phyloP scores from a whole-genome alignment of 2,888 invertebrate genomes.

The Dolichomitus sp. region DNA sequence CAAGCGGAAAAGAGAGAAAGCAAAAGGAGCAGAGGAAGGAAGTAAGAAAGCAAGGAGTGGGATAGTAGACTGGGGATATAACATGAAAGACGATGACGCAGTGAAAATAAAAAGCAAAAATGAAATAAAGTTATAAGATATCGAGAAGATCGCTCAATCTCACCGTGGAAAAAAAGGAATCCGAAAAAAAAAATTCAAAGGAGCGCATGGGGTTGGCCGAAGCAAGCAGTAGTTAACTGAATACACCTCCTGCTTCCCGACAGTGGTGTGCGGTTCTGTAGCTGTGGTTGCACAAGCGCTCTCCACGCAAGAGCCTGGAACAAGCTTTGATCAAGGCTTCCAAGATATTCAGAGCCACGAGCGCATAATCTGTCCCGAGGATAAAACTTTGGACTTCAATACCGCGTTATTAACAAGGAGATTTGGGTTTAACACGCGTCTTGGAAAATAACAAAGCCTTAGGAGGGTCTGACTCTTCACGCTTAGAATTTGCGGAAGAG shows the following conservation, averaged over 20 bases:
- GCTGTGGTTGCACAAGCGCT: slow-evolving; percentile 48
- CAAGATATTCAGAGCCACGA: slow-evolving; percentile 49
- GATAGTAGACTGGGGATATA: neutral
- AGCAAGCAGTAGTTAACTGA: slow-evolving; percentile 61
- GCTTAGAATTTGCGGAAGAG: neutral
- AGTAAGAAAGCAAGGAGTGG: slow-evolving; percentile 5
- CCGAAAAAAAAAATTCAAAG: slow-evolving; percentile 46
- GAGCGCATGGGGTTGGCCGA: slow-evolving; percentile 38
- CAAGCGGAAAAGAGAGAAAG: slow-evolving; percentile 15
- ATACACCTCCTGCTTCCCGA: slow-evolving; percentile 41
- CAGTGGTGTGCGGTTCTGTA: slow-evolving; percentile 44
- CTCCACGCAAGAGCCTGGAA: slow-evolving; percentile 42
- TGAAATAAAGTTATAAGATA: slow-evolving; percentile 27
- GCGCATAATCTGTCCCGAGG: slow-evolving; percentile 46
- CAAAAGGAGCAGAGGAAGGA: slow-evolving; percentile 21
- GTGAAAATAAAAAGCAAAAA: slow-evolving; percentile 11
- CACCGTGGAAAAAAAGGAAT: neutral
- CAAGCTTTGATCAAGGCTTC: slow-evolving; percentile 60
- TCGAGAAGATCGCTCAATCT: slow-evolving; percentile 31
- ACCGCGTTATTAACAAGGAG: slow-evolving; percentile 9
- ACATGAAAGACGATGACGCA: slow-evolving; percentile 21
- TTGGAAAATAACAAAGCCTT: neutral
- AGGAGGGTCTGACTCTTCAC: neutral
- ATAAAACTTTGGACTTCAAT: slow-evolving; percentile 42
- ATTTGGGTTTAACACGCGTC: neutral